Evolutionary conservation across 2,113 vertebrate genomes (phyloP).

Genomic region (Polypterus bichir): DNA sequence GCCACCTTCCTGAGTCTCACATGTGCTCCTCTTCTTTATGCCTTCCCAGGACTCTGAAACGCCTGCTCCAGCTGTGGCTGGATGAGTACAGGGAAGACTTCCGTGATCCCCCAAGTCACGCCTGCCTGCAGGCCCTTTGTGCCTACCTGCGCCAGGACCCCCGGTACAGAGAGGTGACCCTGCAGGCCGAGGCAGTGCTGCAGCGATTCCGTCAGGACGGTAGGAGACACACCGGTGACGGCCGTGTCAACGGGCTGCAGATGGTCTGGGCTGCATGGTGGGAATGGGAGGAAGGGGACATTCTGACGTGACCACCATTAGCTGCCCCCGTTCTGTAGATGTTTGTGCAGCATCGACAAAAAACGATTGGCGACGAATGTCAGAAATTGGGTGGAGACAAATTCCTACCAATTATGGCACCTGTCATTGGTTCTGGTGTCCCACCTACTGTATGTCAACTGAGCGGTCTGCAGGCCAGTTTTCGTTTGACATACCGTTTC

Average conservation of each 20-base stretch:
- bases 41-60: conserved; percentile 38
- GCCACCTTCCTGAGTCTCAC: background rate
- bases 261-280: too few species aligned
- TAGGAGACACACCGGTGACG: conserved; percentile 15
- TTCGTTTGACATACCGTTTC: too few species aligned
- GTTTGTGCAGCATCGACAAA: too few species aligned
- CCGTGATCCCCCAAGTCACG: conserved; percentile 52
- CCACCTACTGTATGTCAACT: too few species aligned
- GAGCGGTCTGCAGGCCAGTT: too few species aligned
- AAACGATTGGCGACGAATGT: too few species aligned
- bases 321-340: background rate
- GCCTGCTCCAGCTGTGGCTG: conserved; percentile 60
- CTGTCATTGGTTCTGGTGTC: too few species aligned
- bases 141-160: conserved; percentile 43
- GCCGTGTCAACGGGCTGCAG: too few species aligned
- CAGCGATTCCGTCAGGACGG: conserved; percentile 42
- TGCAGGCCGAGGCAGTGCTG: conserved; percentile 45
- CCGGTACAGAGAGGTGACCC: conserved; percentile 36
- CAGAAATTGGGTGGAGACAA: too few species aligned
- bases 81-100: conserved; percentile 67
- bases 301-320: background rate
- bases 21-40: background rate
- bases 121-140: conserved; percentile 37
- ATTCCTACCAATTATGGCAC: too few species aligned
- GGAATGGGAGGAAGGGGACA: too few species aligned